Conservation (phyloP, 2,797 vertebrate species). For the Aselliscus stoliczkanus region DNA sequence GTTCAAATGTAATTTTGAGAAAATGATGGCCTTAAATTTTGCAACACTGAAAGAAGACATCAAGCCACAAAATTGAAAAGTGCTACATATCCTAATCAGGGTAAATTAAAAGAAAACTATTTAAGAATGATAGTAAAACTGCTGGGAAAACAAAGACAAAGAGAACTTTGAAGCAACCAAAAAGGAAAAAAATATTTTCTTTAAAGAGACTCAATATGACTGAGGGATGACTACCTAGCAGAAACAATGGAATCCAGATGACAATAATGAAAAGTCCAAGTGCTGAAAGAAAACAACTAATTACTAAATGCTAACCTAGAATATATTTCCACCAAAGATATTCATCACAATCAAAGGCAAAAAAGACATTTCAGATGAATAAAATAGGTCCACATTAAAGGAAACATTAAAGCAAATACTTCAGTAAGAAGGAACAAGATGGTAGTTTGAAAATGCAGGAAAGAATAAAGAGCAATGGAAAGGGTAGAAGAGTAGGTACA, state of each 20-base stretch:
- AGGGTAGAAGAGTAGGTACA: not conserved
- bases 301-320: not conserved
- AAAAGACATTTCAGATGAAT: not conserved
- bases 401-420: not conserved
- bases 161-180: not conserved
- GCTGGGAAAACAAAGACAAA: not conserved
- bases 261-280: not conserved
- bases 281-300: not conserved
- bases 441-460: not conserved
- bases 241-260: not conserved
- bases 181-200: not conserved
- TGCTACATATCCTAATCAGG: not conserved
- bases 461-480: not conserved
- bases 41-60: not conserved
- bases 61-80: not conserved
- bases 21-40: not conserved
- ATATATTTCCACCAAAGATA: not conserved
- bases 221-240: not conserved
- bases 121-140: not conserved
- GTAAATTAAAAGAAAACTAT: not conserved
- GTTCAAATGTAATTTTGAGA: not conserved
- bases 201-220: not conserved
- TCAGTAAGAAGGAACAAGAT: not conserved
- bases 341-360: not conserved
- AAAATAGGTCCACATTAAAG: not conserved